These are phyloP conservation scores for Hipposideros armiger DNA, from an alignment of 2,113 vertebrate genomes.

Conservation along the genomic window DNA sequence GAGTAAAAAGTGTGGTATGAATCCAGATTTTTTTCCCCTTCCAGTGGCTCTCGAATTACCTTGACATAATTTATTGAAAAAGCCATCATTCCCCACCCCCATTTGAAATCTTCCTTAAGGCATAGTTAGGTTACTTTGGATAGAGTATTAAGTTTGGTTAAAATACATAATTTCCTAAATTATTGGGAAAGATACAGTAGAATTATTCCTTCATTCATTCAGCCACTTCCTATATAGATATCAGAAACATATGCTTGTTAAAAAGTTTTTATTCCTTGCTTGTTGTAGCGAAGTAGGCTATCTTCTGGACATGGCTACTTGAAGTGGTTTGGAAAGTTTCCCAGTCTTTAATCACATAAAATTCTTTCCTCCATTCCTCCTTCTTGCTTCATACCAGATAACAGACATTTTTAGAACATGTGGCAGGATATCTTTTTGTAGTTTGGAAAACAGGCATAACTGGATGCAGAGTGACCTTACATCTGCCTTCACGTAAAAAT, in stretches of 20 bases:
- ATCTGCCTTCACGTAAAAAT: constrained; percentile 12
- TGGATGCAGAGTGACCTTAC: not conserved
- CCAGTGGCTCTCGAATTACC: not conserved
- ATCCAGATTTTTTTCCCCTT: not conserved
- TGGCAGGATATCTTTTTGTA: constrained; percentile 34
- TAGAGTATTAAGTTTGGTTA: not conserved
- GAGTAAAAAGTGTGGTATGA: not conserved
- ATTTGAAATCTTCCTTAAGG: constrained; percentile 27
- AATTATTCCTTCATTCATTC: constrained; percentile 16
- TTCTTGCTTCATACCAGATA: constrained; percentile 49
- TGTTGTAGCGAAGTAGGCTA: constrained; percentile 12
- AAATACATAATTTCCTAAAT: not conserved
- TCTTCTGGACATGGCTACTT: constrained; percentile 33
- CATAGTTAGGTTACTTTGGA: not conserved
- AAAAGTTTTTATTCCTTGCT: not conserved
- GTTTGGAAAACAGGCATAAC: not conserved
- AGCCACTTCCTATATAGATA: not conserved
- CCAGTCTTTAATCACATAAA: constrained; percentile 56
- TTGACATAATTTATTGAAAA: not conserved
- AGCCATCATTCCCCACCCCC: not conserved
- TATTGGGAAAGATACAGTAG: not conserved
- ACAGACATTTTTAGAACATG: not conserved
- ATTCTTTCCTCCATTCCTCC: constrained; percentile 5
- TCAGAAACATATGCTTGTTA: not conserved
- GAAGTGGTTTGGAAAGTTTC: constrained; percentile 63